These are phyloP conservation scores for Perizoma affinitatum DNA, from an alignment of 2,888 invertebrate species.

Conservation along the genomic window DNA sequence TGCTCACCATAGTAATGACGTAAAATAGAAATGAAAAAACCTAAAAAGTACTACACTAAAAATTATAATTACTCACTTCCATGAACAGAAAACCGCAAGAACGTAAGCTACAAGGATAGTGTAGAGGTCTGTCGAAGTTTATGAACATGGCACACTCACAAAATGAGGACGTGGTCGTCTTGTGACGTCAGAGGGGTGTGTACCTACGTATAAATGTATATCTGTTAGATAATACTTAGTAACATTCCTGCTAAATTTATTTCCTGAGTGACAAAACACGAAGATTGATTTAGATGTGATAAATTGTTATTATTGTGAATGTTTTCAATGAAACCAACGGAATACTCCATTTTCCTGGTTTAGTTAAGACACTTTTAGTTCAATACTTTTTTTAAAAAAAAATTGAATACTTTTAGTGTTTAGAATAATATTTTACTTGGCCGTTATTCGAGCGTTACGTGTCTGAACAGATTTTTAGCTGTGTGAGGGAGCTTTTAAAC, in stretches of 20 bases:
- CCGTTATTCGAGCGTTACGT: no score
- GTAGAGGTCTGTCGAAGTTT: slow-evolving; percentile 5
- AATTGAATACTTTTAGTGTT: no score
- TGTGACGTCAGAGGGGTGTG: slow-evolving; percentile 2
- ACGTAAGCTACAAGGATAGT: slow-evolving; percentile 10
- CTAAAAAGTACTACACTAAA: not conserved
- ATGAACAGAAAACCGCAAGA: slow-evolving; percentile 20
- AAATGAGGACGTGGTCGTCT: not conserved
- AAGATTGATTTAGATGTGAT: not conserved
- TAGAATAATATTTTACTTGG: no score
- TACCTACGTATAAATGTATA: not conserved
- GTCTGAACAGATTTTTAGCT: no score
- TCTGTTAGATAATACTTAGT: not conserved
- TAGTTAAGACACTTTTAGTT: no score
- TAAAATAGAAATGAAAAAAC: no score
- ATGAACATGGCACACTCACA: slow-evolving; percentile 15
- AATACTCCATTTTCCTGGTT: not conserved
- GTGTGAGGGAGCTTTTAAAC: no score
- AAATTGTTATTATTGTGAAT: not conserved
- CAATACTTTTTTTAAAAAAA: no score
- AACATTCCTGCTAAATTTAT: not conserved
- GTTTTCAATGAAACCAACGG: no score
- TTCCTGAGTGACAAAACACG: not conserved
- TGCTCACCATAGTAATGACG: no score
- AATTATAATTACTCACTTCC: slow-evolving; percentile 1